phyloP scores from a whole-genome alignment of 2,888 invertebrate genomes.

The Ptychoptera contaminata region DNA sequence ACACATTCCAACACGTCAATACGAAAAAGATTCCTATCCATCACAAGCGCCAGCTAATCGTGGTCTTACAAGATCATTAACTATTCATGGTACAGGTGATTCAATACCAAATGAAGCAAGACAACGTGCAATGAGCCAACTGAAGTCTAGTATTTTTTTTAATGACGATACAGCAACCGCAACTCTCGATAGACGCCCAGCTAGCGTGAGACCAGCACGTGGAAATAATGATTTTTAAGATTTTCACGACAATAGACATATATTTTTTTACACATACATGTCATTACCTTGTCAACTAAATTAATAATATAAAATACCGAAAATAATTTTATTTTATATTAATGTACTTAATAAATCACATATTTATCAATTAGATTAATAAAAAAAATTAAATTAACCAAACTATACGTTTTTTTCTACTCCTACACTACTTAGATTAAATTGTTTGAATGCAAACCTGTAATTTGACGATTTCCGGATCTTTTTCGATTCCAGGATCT shows the following conservation, averaged over 20 bases:
- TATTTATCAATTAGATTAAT: no score
- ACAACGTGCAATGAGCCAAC: constrained; percentile 9
- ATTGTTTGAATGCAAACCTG: constrained; percentile 32
- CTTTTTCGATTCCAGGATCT: constrained; percentile 47
- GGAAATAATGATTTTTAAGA: constrained; percentile 13
- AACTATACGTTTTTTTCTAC: no score
- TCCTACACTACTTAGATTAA: no score
- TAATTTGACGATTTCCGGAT: constrained; percentile 56
- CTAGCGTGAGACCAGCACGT: constrained; percentile 7
- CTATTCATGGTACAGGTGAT: not conserved
- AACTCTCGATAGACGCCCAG: constrained; percentile 4
- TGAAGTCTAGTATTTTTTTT: constrained; percentile 11
- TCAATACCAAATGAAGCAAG: constrained; percentile 3
- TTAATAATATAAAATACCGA: no score
- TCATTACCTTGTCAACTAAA: not conserved
- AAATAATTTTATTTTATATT: no score
- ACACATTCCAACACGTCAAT: not conserved
- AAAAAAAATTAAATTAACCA: no score
- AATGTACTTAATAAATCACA: no score
- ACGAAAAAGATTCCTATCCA: not conserved
- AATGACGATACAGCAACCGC: constrained; percentile 7
- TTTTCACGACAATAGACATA: not conserved
- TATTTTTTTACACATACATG: not conserved
- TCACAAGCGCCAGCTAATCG: not conserved
- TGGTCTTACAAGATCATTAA: not conserved